Evolutionary conservation across 2,888 invertebrate genomes (phyloP), one percentile per base, ranked within the genome.

Genomic region (Malthinus seriepunctatus): DNA sequence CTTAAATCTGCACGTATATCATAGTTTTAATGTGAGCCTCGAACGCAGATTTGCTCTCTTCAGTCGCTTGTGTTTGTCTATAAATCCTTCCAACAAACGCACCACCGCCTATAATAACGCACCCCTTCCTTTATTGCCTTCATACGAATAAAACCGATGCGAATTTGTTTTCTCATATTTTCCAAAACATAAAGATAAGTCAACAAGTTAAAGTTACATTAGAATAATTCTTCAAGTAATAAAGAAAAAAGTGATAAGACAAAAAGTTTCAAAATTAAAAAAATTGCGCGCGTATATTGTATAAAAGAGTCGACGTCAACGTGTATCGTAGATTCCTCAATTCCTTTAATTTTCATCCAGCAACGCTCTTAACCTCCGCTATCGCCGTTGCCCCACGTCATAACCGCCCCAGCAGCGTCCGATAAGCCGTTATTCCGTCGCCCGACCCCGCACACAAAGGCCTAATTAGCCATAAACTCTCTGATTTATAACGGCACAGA

Each of bases 401-500:
- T 64, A 64, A 64, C 64, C 59, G 56, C 65, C 63, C 62, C 65
- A 63, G 65, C 68, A 66, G 69, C 76, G 78, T 77, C 79, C 79
- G 79, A 79, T 79, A 79, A 79, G 79, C 79, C 78, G 78, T 79
- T 78, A 78, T 75, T 73, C 76, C 77, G 74, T 73, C 76, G 73
- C 70, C 74, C 73, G 65, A 64, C 64, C 66, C 65, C 67, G 65
- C 70, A 71, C 72, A 78, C 79, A 79, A 78, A 79, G 78, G 79
- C 79, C 84, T 84, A 84, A 83, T 84, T 84, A 84, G 84, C 83
- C 83, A 83, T 84, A 83, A 84, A 83, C 82, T 82, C 81, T 77
- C 81, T 84, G 84, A 84, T 84, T 83, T 83, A 84, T 83, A 82
- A 82, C 82, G 80, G 81, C 80, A 79, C 79, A 80, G 81, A 81